Evolutionary conservation across 2,113 vertebrate genomes (phyloP).

Genomic region (Oryzias celebensis): DNA sequence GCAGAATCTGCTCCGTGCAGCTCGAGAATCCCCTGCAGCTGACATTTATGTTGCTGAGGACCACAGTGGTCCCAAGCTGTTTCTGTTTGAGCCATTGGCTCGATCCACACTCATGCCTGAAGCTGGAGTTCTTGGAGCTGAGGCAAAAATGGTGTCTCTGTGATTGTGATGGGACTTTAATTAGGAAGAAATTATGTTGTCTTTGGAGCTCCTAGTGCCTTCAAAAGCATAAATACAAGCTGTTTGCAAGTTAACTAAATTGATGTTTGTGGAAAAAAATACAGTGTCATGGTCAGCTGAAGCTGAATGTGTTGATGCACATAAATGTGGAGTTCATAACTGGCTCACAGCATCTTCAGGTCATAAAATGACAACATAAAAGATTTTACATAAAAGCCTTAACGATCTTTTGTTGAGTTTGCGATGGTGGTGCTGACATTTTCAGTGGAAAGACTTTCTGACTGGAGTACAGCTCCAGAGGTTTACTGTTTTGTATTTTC

Average conservation of each 20-base stretch:
- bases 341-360: slow-evolving; percentile 35
- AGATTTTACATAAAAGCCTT: slow-evolving; percentile 36
- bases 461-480: slow-evolving; percentile 7
- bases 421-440: slow-evolving; percentile 12
- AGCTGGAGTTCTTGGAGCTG: background rate
- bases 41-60: background rate
- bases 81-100: background rate
- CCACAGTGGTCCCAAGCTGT: background rate
- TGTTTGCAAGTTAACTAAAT: background rate
- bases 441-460: slow-evolving; percentile 10
- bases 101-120: background rate
- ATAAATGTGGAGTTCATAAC: slow-evolving; percentile 39
- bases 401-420: slow-evolving; percentile 33
- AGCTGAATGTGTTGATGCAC: slow-evolving; percentile 45
- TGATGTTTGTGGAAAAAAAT: too few relatives aligned
- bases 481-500: background rate
- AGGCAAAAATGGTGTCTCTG: background rate
- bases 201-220: background rate
- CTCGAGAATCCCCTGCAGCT: background rate
- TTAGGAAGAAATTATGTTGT: background rate
- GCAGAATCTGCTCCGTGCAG: background rate
- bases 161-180: background rate
- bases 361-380: slow-evolving; percentile 46
- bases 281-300: background rate
- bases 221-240: background rate